A percentile compares a stretch with the other conserved stretches of the same genome.
These are phyloP conservation scores for Electrophaes corylata DNA, from an alignment of 2,888 invertebrate species.

Conservation along the genomic window DNA sequence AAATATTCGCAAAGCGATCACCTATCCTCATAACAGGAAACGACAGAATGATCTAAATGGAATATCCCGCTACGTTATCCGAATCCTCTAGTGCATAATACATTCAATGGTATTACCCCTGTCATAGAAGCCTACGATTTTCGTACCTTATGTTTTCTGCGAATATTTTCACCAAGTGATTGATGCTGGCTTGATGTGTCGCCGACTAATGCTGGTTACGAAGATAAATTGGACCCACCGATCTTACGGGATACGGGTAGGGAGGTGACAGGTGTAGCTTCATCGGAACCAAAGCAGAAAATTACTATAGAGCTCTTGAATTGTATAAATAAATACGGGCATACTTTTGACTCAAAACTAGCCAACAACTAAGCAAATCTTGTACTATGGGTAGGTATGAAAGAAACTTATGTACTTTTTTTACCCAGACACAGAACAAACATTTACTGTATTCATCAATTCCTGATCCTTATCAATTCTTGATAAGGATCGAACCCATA, in stretches of 20 bases:
- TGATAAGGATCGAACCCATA: too few species aligned
- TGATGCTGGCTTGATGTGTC: slow-evolving; percentile 71
- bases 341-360: too few species aligned
- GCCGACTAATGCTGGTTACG: slow-evolving; percentile 58
- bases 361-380: too few species aligned
- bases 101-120: slow-evolving; percentile 56
- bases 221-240: slow-evolving; percentile 66
- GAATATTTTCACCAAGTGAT: slow-evolving; percentile 67
- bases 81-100: slow-evolving; percentile 16
- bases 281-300: not conserved
- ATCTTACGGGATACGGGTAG: slow-evolving; percentile 47
- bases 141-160: slow-evolving; percentile 61
- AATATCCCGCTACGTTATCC: not conserved
- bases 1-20: not conserved
- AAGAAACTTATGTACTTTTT: too few species aligned
- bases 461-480: too few species aligned
- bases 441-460: too few species aligned
- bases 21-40: not conserved
- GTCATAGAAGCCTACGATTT: slow-evolving; percentile 47
- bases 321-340: too few species aligned
- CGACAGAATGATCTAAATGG: not conserved
- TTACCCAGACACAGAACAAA: too few species aligned
- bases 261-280: slow-evolving; percentile 11
- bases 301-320: too few species aligned
- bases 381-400: too few species aligned